Evolutionary conservation across 2,113 vertebrate species (phyloP), one percentile per base, ranked within the genome.

Genomic region (Gambusia affinis): DNA sequence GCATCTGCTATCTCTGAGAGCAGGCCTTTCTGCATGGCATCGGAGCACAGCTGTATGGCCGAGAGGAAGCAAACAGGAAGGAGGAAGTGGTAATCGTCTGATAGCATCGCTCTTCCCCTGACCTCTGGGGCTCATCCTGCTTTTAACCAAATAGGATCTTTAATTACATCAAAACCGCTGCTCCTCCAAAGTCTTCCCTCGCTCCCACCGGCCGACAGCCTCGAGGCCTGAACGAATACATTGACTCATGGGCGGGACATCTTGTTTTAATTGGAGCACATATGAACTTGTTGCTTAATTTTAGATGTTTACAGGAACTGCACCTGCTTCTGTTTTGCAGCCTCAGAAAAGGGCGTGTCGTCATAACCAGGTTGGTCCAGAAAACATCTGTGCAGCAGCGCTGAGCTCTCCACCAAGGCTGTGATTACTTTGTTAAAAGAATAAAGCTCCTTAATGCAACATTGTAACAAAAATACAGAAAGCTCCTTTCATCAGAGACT

Each of bases 21-120:
- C 80, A 71, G 75, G 75, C 76, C 76, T 67, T 73, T 76, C 70
- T 63, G 76, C 39, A 62, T 79, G 87, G 90, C 67, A 85, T 79
- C 74, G 61, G 79, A 67, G 74, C 67, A 47, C 90, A 92, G 85
- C 84, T 88, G 88, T 67, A 70, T 70, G 79, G 85, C 88, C 82
- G 60, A 87, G 77, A 90, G 83, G 88, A 91, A 87, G 83, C 87
- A 85, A 91, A 90, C 91, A 91, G 88, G 88, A 92, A 90, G 78
- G 70, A 92, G 92, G 92, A 93, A 92, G 92, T 91, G 86, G 83
- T 82, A 85, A 84, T 87, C 82, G 81, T 83, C 79, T 51, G 81
- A 91, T 92, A 74, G 79, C 76, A 91, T 93, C 88, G 57, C 11
- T 81, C 80, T 68, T 79, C 87, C 73, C 31, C 83, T 88, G 85